Evolutionary conservation across 23 tunicate genomes (phyloP).

Genomic region (Diplosoma virens): DNA sequence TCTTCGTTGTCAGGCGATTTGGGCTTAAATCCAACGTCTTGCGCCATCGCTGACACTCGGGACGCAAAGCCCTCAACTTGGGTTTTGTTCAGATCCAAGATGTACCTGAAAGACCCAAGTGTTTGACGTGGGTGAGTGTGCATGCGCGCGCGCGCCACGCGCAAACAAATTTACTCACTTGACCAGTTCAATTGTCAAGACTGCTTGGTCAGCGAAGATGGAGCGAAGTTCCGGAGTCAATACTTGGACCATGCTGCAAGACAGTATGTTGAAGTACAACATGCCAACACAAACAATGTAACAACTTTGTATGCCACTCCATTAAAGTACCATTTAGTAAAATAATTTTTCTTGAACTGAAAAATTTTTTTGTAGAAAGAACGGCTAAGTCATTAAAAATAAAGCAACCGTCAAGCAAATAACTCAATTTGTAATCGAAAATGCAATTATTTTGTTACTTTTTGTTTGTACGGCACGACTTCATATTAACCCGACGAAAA

Average conservation of each 20-base stretch:
- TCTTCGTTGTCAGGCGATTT: not conserved
- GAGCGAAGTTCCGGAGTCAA: slow-evolving; percentile 48
- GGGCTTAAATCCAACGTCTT: slow-evolving; percentile 69
- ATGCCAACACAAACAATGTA: too few species aligned
- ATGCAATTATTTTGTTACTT: too few species aligned
- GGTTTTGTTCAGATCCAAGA: slow-evolving; percentile 67
- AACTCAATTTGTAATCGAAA: too few species aligned
- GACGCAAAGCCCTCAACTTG: slow-evolving; percentile 65
- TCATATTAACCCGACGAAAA: too few species aligned
- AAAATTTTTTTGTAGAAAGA: too few species aligned
- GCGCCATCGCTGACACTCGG: slow-evolving; percentile 64
- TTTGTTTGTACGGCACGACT: too few species aligned
- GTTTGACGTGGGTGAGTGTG: not conserved
- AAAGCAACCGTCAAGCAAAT: too few species aligned
- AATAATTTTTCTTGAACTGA: too few species aligned
- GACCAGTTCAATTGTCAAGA: slow-evolving; percentile 66
- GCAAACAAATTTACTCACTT: slow-evolving; percentile 49
- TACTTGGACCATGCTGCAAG: slow-evolving; percentile 74
- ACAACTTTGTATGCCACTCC: too few species aligned
- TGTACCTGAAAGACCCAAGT: slow-evolving; percentile 44
- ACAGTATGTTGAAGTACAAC: too few species aligned
- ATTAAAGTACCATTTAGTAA: too few species aligned
- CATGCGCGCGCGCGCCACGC: not conserved
- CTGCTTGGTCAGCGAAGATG: slow-evolving; percentile 66
- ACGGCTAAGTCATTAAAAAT: too few species aligned